Evolutionary conservation across 2,113 vertebrate genomes (phyloP).

Genomic region (Okapia johnstoni): DNA sequence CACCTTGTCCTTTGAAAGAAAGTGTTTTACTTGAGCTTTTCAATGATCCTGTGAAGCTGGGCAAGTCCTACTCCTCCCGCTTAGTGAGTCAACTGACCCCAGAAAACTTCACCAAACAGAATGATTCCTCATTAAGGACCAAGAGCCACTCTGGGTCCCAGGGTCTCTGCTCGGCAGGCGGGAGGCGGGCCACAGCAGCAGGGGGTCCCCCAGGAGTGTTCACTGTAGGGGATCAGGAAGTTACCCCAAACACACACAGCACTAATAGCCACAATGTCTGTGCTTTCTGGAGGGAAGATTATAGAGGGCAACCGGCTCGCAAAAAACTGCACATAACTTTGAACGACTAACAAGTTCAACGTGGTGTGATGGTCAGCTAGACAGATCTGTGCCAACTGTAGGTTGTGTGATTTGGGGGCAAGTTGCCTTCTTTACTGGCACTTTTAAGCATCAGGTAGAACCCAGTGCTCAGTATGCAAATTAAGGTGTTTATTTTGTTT

Average conservation of each 20-base stretch:
- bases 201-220: accelerated
- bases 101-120: background rate
- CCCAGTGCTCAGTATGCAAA: background rate
- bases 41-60: background rate
- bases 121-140: background rate
- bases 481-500: background rate
- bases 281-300: background rate
- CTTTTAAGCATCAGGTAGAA: background rate
- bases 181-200: no score
- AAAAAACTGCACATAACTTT: background rate
- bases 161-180: background rate
- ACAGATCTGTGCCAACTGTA: background rate
- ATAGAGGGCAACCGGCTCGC: accelerated
- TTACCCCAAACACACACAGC: accelerated
- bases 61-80: background rate
- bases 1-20: background rate
- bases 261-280: accelerated
- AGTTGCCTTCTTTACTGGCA: background rate
- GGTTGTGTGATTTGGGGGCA: background rate
- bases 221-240: background rate
- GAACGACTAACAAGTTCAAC: background rate
- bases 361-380: background rate
- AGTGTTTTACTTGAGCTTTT: background rate
- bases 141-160: background rate
- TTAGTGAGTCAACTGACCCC: background rate